These are phyloP conservation scores for Drosophila falleni DNA, from an alignment of 2,888 invertebrate species.

Conservation along the genomic window DNA sequence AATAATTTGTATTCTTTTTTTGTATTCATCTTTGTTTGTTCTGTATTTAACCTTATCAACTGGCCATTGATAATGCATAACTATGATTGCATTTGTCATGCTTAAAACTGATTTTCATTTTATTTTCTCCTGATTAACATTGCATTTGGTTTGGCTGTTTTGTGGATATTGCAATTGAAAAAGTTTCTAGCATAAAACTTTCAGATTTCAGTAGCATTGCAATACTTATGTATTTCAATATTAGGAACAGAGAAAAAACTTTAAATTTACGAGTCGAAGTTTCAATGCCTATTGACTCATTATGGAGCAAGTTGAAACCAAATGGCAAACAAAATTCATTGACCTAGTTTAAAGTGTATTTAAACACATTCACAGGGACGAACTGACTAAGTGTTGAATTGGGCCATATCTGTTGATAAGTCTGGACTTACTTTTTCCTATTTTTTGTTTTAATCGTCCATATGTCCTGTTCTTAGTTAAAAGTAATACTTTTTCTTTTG, in stretches of 20 bases:
- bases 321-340: conserved; percentile 59
- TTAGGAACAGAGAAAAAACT: conserved; percentile 45
- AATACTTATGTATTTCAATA: conserved; percentile 29
- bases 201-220: conserved; percentile 40
- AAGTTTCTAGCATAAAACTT: conserved; percentile 54
- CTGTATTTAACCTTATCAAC: conserved; percentile 5
- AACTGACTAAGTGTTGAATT: not conserved
- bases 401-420: not conserved
- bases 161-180: conserved; percentile 64
- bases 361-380: conserved; percentile 20
- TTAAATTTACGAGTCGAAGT: conserved; percentile 47
- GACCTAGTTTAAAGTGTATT: conserved; percentile 59
- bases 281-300: conserved; percentile 56
- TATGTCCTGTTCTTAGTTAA: too few species aligned
- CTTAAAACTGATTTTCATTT: conserved; percentile 31
- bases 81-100: conserved; percentile 22
- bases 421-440: not conserved
- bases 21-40: conserved; percentile 17
- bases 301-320: conserved; percentile 25
- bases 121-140: conserved; percentile 42
- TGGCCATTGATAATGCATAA: conserved; percentile 22
- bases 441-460: not conserved
- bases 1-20: conserved; percentile 14
- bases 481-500: too few species aligned
- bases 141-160: conserved; percentile 26